Evolutionary conservation across 2,888 invertebrate species (phyloP), one percentile per base, ranked within the genome.

Genomic region (Ethmia dodecea): DNA sequence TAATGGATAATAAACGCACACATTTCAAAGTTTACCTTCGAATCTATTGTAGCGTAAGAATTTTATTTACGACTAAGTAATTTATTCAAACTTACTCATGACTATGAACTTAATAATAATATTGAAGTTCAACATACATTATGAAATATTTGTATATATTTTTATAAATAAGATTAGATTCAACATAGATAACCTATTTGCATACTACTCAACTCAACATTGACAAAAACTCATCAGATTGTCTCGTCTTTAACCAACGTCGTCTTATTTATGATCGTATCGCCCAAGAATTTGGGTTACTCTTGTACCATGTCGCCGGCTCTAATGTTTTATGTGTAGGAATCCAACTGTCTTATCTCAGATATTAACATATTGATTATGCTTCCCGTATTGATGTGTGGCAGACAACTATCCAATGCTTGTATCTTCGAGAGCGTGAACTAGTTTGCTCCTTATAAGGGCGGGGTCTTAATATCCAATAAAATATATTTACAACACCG

Each of bases 341-440:
- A 75, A 77, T 80, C 69, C 67, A 60, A 67, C 61, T 75, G 69
- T 65, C 73, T 75, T 77, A 81, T 83, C 80, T 77, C 39, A 62
- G 73, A 78, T 77, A 80, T 81, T 79, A 79, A 76, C 77, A 81
- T 80, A 81, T 80, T 77, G 79, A 80, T 83, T 80, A 68, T 71
- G 70, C 71, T 73, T 68, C 65, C 63, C 64, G 61, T 75, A 76
- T 77, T 76, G 76, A 75, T 76, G 69, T 66, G 72, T 64, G 71
- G 73, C 66, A 70, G 68, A 66, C 68, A 55, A 57, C 54, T 42
- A 50, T 47, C 42, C 27, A 31, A 38, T 49, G 51, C 47, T 50
- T 50, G 45, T 46, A 40, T 47, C 42, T 40, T 51, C 45, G 37
- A 46, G 42, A 57, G 48, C 53, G 49, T 56, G 57, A 49, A 67